Evolutionary conservation across 2,113 vertebrate genomes (phyloP), one percentile per base, ranked within the genome.

Genomic region (Passer montanus): DNA sequence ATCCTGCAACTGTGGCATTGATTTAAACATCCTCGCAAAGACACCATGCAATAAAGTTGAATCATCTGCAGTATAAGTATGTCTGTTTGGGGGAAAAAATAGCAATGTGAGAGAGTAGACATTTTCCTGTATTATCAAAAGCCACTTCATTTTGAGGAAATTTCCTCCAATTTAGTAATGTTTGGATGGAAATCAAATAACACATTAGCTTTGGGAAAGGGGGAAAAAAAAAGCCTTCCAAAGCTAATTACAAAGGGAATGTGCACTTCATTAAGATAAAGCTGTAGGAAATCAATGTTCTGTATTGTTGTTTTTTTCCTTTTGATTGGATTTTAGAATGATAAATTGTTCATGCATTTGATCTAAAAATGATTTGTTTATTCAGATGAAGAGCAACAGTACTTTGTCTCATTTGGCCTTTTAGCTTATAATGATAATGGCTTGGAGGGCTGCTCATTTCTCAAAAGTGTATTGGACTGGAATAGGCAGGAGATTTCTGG

Each of bases 191-290:
- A 96, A 80, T 87, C 90, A 87, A 94, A 87, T 91, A 84, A 84
- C 67, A 95, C 93, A 80, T 94, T 92, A 93, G 73, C 76, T 96
- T 86, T 78, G 86, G 37, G 69, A 90, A 94, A 80, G 37, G 47
- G 84, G 27, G 17, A 27, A 84, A 91, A 55, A 44, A 52, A 44
- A 62, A 0, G 35, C 63, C 46, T 62, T 77, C 81, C 60, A 62
- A 86, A 63, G 86, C 92, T 94, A 96, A 97, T 97, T 97, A 96
- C 91, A 4, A 85, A 93, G 82, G 90, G 95, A 97, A 96, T 85
- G 93, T 94, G 93, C 92, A 97, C 95, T 97, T 98, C 97, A 93
- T 96, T 94, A 97, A 96, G 95, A 97, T 96, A 97, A 95, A 96
- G 94, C 94, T 92, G 92, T 88, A 90, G 86, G 95, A 96, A 95